A percentile compares a stretch with the other conserved stretches of the same genome.
These are phyloP conservation scores for Melanotaenia parkinsoni DNA, from an alignment of 2,797 vertebrate genomes.

Conservation along the genomic window DNA sequence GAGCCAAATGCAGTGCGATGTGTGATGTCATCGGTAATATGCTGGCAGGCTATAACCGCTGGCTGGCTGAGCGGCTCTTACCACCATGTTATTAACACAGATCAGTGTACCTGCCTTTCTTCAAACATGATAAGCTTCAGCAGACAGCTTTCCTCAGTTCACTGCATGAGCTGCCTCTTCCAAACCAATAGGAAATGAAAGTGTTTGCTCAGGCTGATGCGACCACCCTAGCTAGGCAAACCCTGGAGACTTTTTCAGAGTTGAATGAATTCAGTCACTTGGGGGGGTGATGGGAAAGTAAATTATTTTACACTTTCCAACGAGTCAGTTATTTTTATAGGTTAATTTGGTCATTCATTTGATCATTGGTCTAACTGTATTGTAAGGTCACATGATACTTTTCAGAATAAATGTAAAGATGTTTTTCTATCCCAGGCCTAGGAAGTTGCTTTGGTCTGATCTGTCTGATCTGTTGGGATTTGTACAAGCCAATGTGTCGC, in stretches of 20 bases:
- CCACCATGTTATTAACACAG: constrained; percentile 68
- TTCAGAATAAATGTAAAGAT: background rate
- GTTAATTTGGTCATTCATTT: background rate
- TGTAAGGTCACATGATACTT: background rate
- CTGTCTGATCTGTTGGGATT: background rate
- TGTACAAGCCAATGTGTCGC: background rate
- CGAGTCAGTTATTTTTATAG: background rate
- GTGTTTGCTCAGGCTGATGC: constrained; percentile 31
- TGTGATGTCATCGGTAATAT: constrained; percentile 70
- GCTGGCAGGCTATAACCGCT: constrained; percentile 54
- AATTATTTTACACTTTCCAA: background rate
- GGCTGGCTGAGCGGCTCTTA: constrained; percentile 58
- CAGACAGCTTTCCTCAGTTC: constrained; percentile 52
- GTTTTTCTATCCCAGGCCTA: background rate
- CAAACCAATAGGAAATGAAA: constrained; percentile 51
- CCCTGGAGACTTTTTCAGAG: constrained; percentile 19
- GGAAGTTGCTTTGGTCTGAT: background rate
- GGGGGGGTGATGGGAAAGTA: background rate
- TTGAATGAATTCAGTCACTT: background rate
- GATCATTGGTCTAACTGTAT: background rate
- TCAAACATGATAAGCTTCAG: constrained; percentile 68
- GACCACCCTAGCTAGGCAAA: background rate
- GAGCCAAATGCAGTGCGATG: constrained; percentile 61
- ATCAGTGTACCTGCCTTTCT: constrained; percentile 74
- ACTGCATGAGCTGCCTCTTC: constrained; percentile 42